Evolutionary conservation across 2,113 vertebrate species (phyloP).

Genomic region (Psephotus haematonotus): DNA sequence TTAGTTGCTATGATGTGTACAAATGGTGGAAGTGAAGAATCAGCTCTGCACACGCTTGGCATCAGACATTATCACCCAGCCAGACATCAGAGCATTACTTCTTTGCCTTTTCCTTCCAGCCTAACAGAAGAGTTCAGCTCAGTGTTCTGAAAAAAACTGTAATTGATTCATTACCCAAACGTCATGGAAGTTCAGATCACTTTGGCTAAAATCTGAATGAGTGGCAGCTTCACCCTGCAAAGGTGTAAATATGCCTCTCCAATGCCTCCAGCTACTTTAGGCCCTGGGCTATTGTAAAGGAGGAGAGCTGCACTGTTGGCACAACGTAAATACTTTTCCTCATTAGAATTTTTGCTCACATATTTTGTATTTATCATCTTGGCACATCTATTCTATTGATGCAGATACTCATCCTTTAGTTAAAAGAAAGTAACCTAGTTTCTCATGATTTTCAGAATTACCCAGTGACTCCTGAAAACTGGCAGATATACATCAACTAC

Average conservation of each 20-base stretch:
- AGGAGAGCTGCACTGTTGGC: not conserved
- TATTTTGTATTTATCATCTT: not conserved
- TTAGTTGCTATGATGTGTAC: not conserved
- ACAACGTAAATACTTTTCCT: not conserved
- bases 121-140: not conserved
- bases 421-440: not conserved
- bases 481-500: not conserved
- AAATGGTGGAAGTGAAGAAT: not conserved
- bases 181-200: not conserved
- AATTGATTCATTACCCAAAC: not conserved
- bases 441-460: not conserved
- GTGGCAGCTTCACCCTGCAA: not conserved
- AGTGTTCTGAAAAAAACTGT: not conserved
- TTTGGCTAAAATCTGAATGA: not conserved
- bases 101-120: not conserved
- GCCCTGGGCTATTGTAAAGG: not conserved
- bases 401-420: not conserved
- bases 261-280: not conserved
- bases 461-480: not conserved
- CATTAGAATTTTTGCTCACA: not conserved
- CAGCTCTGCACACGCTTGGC: rapidly evolving
- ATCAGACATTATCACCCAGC: not conserved
- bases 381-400: not conserved
- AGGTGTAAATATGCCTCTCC: not conserved
- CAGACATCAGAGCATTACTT: not conserved